Base-by-base conservation (phyloP, 2,888 invertebrate genomes). In the Pterobdella sp. region DNA sequence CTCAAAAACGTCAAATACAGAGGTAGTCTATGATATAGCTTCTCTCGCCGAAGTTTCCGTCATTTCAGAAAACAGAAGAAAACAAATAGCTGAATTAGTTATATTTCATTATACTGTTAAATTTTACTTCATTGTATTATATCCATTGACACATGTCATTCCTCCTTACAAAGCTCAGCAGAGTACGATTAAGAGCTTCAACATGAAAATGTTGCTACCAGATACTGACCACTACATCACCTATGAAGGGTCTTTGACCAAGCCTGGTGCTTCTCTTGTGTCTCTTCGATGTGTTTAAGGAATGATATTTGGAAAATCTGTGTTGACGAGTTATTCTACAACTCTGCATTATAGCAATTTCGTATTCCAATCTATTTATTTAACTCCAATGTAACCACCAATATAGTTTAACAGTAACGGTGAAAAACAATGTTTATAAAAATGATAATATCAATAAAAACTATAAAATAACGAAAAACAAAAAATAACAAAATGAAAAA, bases 211-310 rank as follows among this genome's bases (percentile, higher is more conserved):
- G 42, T 52, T 78, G 29, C 52, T 78, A 60, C 77, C 78, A 18
- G 75, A 75, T 26, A 78, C 77, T 29, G 74, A 69, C 22, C 76
- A 78, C 71, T 98, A 94, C 86, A 91, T 98, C 87, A 97, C 97
- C 37, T 98, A 96, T 84, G 95, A 96, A 83, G 96, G 96, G 34
- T 95, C 95, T 78, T 91, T 94, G 79, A 96, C 97, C 73, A 93
- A 93, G 85, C 97, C 97, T 14, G 84, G 60, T 56, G 60, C 60
- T 56, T 18, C 42, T 18, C 42, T n/a, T n/a, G n/a, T n/a, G n/a
- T n/a, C n/a, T n/a, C n/a, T n/a, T n/a, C n/a, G n/a, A n/a, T n/a
- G n/a, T n/a, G n/a, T n/a, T n/a, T n/a, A n/a, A n/a, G n/a, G n/a
- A n/a, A n/a, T n/a, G n/a, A n/a, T n/a, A n/a, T n/a, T n/a, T n/a